These are phyloP conservation scores for Amiota mariae DNA, from an alignment of 2,888 invertebrate species.

Conservation along the genomic window DNA sequence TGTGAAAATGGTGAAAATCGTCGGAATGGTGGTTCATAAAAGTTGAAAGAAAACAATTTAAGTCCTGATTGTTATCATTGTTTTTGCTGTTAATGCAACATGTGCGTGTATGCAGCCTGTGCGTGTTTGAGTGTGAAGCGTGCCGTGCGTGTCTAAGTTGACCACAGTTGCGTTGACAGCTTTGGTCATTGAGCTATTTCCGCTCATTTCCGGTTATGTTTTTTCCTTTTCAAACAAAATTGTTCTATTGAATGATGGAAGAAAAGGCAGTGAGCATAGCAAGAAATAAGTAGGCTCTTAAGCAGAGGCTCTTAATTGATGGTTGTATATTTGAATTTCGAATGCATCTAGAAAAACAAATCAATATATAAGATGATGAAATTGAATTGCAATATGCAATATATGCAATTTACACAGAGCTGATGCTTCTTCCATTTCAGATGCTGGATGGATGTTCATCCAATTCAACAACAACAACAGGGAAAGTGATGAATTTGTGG, in stretches of 20 bases:
- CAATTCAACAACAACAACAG: too few species aligned
- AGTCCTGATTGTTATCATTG: not conserved
- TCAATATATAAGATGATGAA: too few species aligned
- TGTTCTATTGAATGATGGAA: not conserved
- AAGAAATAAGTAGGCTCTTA: too few species aligned
- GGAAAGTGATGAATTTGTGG: too few species aligned
- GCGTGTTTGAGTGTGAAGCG: conserved; percentile 3
- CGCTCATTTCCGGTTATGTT: conserved; percentile 3
- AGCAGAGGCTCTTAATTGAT: too few species aligned
- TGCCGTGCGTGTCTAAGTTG: conserved; percentile 7
- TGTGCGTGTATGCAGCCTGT: not conserved
- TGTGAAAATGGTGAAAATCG: not conserved
- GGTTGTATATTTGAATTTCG: too few species aligned
- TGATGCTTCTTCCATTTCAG: too few species aligned
- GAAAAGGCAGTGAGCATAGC: not conserved
- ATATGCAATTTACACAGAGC: too few species aligned
- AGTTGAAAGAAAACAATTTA: conserved; percentile 1
- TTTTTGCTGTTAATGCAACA: not conserved
- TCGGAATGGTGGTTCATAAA: not conserved
- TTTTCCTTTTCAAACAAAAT: not conserved
- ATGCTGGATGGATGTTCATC: too few species aligned
- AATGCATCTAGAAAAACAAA: too few species aligned
- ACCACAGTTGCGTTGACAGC: conserved; percentile 7
- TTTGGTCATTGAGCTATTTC: conserved; percentile 20
- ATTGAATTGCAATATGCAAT: too few species aligned